Conservation (phyloP, 2,797 vertebrate genomes). For the Sebastes umbrosus region DNA sequence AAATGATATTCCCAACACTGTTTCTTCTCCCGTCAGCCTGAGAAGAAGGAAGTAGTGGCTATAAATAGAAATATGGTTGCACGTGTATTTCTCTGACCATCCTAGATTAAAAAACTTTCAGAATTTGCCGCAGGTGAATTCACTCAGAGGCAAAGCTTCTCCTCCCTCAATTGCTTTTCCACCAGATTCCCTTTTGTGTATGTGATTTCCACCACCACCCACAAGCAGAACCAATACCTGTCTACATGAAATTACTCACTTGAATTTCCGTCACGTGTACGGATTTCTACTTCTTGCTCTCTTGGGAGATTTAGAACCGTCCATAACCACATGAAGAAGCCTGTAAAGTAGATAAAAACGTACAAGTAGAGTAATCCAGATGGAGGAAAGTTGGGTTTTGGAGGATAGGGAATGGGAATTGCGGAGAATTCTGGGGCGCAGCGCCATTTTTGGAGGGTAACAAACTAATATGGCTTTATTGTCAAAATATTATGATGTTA, state of each 20-base stretch:
- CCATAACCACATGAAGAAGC: not conserved
- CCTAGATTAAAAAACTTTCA: not conserved
- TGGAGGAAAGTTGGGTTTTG: too few relatives aligned
- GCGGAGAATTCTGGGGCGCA: fast-evolving
- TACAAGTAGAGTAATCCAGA: too few relatives aligned
- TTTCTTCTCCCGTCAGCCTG: not conserved
- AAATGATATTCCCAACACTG: not conserved
- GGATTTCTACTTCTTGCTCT: not conserved
- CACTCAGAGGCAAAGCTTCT: not conserved
- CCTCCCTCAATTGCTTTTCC: not conserved
- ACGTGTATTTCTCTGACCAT: constrained; percentile 2
- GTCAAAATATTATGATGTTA: too few relatives aligned
- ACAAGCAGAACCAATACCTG: not conserved
- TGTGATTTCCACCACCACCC: not conserved
- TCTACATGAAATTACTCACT: not conserved
- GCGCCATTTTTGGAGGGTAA: too few relatives aligned
- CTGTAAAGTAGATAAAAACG: not conserved
- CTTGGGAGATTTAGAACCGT: not conserved
- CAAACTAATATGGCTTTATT: too few relatives aligned
- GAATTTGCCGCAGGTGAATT: not conserved
- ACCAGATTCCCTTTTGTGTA: not conserved
- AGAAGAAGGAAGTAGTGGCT: constrained; percentile 11
- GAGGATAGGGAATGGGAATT: too few relatives aligned
- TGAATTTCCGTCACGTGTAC: not conserved
- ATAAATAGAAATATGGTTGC: constrained; percentile 39